Evolutionary conservation across 1,140 invertebrate genomes (phyloP).

Genomic region (Arion vulgaris): DNA sequence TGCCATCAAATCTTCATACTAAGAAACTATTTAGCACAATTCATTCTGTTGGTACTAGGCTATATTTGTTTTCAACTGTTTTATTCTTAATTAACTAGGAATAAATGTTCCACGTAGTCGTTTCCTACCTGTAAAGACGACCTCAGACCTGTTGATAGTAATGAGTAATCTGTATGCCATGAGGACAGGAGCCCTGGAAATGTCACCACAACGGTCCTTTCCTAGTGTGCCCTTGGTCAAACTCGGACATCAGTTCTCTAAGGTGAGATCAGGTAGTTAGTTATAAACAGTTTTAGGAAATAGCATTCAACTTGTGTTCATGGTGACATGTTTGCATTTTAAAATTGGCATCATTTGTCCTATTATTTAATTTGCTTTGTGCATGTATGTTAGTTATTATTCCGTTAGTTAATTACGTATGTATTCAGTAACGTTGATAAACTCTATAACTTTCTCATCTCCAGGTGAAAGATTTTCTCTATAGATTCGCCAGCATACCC

Average conservation of each 20-base stretch:
- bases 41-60: too few species aligned
- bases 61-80: background rate
- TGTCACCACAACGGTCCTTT: slow-evolving; percentile 94
- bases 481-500: slow-evolving; percentile 95
- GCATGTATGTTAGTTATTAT: too few species aligned
- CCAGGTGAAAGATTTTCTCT: slow-evolving; percentile 93
- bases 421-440: too few species aligned
- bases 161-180: slow-evolving; percentile 98
- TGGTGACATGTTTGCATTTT: too few species aligned
- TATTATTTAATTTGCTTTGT: too few species aligned
- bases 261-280: slow-evolving; percentile 78
- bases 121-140: slow-evolving; percentile 99
- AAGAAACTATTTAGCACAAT: too few species aligned
- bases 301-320: too few species aligned
- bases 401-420: too few species aligned
- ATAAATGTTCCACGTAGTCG: slow-evolving; percentile 96
- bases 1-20: too few species aligned
- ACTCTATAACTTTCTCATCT: too few species aligned
- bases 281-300: too few species aligned
- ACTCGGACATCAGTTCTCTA: slow-evolving; percentile 94
- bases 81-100: slow-evolving; percentile 76
- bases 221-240: slow-evolving; percentile 96
- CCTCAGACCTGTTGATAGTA: slow-evolving; percentile 95
- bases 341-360: too few species aligned
- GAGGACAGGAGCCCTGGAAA: slow-evolving; percentile 89